Percentiles rank a stretch among this genome's conserved stretches.
These are phyloP conservation scores for Phrixothrix hirtus DNA, from an alignment of 2,888 invertebrate species.

Conservation along the genomic window DNA sequence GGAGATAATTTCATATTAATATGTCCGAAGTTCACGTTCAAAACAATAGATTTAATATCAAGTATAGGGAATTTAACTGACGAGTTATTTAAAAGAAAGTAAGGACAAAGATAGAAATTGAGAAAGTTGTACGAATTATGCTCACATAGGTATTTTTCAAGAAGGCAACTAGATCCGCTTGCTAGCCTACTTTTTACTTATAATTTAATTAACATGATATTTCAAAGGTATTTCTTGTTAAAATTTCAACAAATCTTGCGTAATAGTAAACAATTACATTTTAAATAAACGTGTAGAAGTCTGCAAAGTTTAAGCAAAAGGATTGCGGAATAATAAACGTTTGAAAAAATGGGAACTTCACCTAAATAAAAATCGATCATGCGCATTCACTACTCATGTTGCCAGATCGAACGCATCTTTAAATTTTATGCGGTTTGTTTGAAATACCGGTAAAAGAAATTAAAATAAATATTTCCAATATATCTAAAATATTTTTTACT, in stretches of 20 bases:
- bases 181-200: conserved; percentile 45
- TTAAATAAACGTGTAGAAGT: neutral
- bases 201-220: conserved; percentile 25
- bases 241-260: conserved; percentile 16
- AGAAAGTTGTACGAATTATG: conserved; percentile 48
- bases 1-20: no score
- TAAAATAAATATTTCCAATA: no score
- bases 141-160: conserved; percentile 44
- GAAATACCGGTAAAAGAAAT: no score
- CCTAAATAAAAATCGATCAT: neutral
- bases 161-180: conserved; percentile 44
- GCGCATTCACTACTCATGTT: conserved; percentile 3
- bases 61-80: conserved; percentile 13
- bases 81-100: conserved; percentile 46
- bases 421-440: no score
- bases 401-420: neutral
- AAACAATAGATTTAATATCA: conserved; percentile 13
- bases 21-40: neutral
- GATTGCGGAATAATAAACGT: conserved; percentile 4
- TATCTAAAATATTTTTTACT: no score
- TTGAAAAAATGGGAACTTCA: conserved; percentile 3
- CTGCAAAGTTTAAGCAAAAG: conserved; percentile 8
- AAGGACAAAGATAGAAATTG: conserved; percentile 43
- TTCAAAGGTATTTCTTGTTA: conserved; percentile 8
- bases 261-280: conserved; percentile 14